phyloP scores from a whole-genome alignment of 2,888 invertebrate species.

The Automeris io region DNA sequence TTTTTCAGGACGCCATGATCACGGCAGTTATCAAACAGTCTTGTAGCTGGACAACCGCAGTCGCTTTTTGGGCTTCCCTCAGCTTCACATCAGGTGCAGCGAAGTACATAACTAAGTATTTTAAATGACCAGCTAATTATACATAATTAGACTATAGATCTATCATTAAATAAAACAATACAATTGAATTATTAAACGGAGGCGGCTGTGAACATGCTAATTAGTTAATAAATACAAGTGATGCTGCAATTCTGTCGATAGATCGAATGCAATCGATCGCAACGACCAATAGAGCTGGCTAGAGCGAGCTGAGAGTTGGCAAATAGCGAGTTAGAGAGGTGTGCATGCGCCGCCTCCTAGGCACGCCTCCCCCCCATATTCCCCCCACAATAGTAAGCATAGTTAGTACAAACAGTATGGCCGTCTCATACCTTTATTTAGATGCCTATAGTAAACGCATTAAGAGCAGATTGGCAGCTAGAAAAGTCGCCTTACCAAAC shows the following conservation, averaged over 20 bases:
- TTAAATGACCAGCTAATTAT: too few species aligned
- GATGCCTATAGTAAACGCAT: too few species aligned
- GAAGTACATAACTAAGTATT: too few species aligned
- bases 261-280: not conserved
- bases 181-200: not conserved
- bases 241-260: constrained; percentile 3
- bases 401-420: not conserved
- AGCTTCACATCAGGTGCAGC: too few species aligned
- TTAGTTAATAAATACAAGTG: constrained; percentile 12
- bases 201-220: not conserved
- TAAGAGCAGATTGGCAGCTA: too few species aligned
- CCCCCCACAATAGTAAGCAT: constrained; percentile 9
- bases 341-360: constrained; percentile 41
- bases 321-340: constrained; percentile 20
- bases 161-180: not conserved
- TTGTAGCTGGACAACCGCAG: too few species aligned
- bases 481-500: too few species aligned
- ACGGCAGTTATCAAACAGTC: too few species aligned
- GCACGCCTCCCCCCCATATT: constrained; percentile 24
- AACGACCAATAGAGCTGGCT: not conserved
- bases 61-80: too few species aligned
- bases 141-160: too few species aligned
- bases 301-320: constrained; percentile 9
- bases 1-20: too few species aligned
- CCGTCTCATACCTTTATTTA: too few species aligned